phyloP scores from a whole-genome alignment of 2,113 vertebrate species.

The Gymnarchus niloticus region DNA sequence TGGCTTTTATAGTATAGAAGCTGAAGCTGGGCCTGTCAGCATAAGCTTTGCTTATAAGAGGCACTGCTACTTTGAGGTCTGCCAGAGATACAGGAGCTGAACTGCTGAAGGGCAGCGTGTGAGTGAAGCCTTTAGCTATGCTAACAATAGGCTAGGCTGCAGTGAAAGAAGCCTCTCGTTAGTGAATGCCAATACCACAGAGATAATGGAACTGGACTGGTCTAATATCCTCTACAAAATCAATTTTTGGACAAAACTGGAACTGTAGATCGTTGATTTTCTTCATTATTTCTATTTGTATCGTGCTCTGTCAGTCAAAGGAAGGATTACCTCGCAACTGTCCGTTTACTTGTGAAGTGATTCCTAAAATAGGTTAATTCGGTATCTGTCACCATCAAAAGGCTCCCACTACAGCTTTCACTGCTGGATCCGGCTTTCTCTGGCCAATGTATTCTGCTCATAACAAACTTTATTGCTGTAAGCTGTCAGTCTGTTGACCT shows the following conservation, averaged over 20 bases:
- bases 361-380: not conserved
- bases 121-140: not conserved
- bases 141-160: not conserved
- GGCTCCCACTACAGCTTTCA: not conserved
- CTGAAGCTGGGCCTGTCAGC: not conserved
- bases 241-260: not conserved
- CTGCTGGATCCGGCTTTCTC: too few species aligned
- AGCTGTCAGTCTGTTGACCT: conserved; percentile 6
- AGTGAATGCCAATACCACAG: not conserved
- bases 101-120: not conserved
- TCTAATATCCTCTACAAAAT: not conserved
- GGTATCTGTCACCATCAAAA: not conserved
- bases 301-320: not conserved
- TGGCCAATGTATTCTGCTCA: not conserved
- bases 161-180: not conserved
- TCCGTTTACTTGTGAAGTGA: not conserved
- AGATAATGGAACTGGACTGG: not conserved
- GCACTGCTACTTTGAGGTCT: not conserved
- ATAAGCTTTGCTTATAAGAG: not conserved
- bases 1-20: not conserved
- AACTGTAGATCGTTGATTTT: not conserved
- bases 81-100: not conserved
- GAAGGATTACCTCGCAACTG: not conserved
- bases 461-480: conserved; percentile 14
- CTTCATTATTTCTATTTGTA: not conserved